Percentiles rank a stretch among this genome's conserved stretches.
These are phyloP conservation scores for Riptortus pedestris DNA, from an alignment of 1,140 invertebrate genomes.

Conservation along the genomic window DNA sequence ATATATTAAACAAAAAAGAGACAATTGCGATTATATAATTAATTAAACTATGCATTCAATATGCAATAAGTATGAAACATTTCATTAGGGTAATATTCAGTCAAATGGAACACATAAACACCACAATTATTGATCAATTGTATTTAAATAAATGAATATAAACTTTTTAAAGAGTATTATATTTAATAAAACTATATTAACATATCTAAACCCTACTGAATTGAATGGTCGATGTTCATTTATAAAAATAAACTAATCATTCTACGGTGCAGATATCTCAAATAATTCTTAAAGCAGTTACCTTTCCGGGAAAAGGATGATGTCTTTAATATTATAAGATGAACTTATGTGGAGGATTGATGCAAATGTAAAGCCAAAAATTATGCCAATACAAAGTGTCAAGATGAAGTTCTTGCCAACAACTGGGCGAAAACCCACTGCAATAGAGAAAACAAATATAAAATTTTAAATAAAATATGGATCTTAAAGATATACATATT, in stretches of 20 bases:
- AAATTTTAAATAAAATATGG: too few species aligned
- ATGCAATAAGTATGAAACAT: too few species aligned
- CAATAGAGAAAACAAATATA: too few species aligned
- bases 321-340: constrained; percentile 26
- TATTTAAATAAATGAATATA: too few species aligned
- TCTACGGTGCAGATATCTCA: not conserved
- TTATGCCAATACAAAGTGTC: constrained; percentile 36
- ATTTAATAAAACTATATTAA: not conserved
- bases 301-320: constrained; percentile 29
- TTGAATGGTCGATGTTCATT: not conserved
- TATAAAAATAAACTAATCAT: not conserved
- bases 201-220: not conserved
- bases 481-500: too few species aligned
- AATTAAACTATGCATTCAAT: too few species aligned
- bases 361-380: constrained; percentile 38
- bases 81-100: too few species aligned
- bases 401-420: constrained; percentile 37
- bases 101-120: too few species aligned
- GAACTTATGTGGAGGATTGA: constrained; percentile 35
- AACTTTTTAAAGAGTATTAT: not conserved
- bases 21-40: too few species aligned
- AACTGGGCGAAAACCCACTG: constrained; percentile 27
- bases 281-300: constrained; percentile 9
- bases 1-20: too few species aligned
- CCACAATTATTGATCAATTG: too few species aligned